Evolutionary conservation across 1,140 invertebrate species (phyloP), one percentile per base, ranked within the genome.

Genomic region (Drosophila bipectinata): DNA sequence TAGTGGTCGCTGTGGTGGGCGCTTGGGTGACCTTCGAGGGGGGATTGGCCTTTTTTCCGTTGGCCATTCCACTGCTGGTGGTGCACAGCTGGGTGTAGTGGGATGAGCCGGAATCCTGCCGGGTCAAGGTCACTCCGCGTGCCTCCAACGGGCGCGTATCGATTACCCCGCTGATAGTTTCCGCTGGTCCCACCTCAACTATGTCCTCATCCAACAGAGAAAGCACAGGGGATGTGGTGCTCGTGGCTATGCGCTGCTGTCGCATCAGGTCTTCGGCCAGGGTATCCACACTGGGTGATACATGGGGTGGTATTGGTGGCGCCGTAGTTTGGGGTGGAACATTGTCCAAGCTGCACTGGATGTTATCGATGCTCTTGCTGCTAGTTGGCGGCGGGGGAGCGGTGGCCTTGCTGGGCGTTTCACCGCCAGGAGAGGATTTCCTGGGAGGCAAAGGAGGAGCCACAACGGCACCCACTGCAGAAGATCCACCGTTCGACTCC

Each of bases 91-190:
- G 89, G 3, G 84, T 91, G 12, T 91, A 91, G 39, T 91, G 90
- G 0, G 79, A 82, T 8, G 72, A 79, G 57, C 75, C 80, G 30
- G 64, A 73, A 48, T 85, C 83, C 41, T 75, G 74, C 2, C 21
- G 24, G 30, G 10, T 49, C 48, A 76, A 28, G 58, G 62, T 72
- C 34, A 76, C 62, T n/a, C 78, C 83, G 3, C 91, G 81, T n/a
- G 89, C 80, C 47, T 92, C 91, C 53, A 92, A 39, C 14, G 91
- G 91, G 90, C 93, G 91, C 0, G 94, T 94, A 72, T 94, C 94
- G 37, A 95, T 94, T 26, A 95, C 92, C 1, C 94, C 94, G 14
- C 93, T 94, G 45, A 95, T 95, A 12, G 94, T 95, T 80, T 95
- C 94, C 1, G 94, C 94, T 5, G 94, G 94, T 0, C 94, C 93